These are phyloP conservation scores for Muntiacus reevesi DNA, from an alignment of 2,113 vertebrate species.

Conservation along the genomic window DNA sequence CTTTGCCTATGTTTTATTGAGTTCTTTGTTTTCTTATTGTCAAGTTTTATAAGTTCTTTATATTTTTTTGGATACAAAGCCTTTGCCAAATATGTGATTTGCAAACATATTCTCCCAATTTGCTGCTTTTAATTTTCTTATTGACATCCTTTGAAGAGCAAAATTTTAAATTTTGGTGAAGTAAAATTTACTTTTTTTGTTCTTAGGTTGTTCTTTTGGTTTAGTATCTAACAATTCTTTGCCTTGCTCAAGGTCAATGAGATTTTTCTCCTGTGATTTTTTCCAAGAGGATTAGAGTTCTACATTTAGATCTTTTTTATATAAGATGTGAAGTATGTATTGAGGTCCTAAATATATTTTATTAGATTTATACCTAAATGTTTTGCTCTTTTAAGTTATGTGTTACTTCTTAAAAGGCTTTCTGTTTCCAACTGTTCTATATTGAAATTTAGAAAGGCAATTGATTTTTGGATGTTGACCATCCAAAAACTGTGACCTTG, in stretches of 20 bases:
- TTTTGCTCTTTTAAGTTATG: not conserved
- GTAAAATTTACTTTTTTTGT: not conserved
- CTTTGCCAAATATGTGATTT: not conserved
- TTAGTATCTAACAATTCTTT: not conserved
- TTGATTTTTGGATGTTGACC: not conserved
- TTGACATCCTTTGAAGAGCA: not conserved
- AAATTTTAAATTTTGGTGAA: not conserved
- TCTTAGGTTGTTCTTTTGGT: not conserved
- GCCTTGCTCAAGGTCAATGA: not conserved
- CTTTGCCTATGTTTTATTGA: not conserved
- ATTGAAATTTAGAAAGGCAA: not conserved
- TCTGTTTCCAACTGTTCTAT: not conserved
- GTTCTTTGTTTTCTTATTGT: not conserved
- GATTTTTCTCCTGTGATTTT: not conserved
- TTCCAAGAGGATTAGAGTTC: not conserved
- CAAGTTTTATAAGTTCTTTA: not conserved
- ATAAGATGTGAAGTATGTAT: not conserved
- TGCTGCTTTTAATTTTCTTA: not conserved
- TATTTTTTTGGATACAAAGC: not conserved
- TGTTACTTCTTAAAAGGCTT: not conserved
- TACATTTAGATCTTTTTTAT: not conserved
- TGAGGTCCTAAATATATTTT: not conserved
- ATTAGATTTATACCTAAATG: not conserved
- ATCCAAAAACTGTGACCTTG: not conserved
- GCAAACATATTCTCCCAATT: not conserved